phyloP scores from a whole-genome alignment of 2,797 vertebrate species.

The Sphenopsis melanotis region DNA sequence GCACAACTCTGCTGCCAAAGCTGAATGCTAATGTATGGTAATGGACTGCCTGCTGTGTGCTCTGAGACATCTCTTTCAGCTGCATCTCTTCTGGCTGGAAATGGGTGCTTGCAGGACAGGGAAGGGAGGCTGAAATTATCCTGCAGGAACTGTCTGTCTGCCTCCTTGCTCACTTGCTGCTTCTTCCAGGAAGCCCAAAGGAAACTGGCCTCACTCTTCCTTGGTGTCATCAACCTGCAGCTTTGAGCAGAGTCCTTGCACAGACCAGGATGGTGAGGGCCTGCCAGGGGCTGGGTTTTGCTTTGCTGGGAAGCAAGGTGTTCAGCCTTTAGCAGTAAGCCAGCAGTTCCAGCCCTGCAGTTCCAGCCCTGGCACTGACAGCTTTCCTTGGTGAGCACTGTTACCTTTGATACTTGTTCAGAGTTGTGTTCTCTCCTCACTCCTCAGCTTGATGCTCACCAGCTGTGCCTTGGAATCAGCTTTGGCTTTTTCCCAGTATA shows the following conservation, averaged over 20 bases:
- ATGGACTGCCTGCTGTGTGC: background rate
- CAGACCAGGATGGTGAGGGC: fast-evolving
- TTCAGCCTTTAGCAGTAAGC: background rate
- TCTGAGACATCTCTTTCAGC: background rate
- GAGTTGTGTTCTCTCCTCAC: background rate
- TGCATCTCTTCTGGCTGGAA: background rate
- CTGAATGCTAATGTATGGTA: background rate
- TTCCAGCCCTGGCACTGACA: background rate
- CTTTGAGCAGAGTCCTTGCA: background rate
- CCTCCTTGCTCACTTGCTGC: background rate
- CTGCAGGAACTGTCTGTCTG: fast-evolving
- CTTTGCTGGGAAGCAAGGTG: background rate
- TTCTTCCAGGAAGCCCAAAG: background rate
- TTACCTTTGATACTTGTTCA: background rate
- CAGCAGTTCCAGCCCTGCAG: background rate
- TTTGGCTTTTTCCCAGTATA: background rate
- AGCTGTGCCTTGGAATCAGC: background rate
- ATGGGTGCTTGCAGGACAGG: background rate
- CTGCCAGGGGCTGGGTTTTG: background rate
- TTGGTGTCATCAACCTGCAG: background rate
- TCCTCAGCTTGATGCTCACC: background rate
- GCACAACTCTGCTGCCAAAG: background rate
- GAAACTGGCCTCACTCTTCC: background rate
- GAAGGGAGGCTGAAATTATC: background rate
- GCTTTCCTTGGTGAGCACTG: background rate